These are phyloP conservation scores for Hiodon alosoides DNA, from an alignment of 2,113 vertebrate species.

Conservation along the genomic window DNA sequence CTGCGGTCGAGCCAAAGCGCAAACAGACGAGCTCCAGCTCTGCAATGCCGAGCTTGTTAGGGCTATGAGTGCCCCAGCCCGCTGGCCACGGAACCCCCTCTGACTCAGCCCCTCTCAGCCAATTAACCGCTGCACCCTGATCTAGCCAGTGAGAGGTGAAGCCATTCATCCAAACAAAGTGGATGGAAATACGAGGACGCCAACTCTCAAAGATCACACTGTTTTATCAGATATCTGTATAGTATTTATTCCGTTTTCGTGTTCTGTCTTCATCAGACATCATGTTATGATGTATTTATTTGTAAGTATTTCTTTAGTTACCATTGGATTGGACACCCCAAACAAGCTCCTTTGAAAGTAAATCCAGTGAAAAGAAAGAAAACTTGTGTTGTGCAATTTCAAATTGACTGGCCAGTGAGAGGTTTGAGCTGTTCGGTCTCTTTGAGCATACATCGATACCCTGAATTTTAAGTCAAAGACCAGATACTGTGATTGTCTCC, in stretches of 20 bases:
- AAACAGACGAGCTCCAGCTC: conserved; percentile 63
- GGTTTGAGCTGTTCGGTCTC: too few relatives aligned
- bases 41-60: conserved; percentile 34
- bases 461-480: too few relatives aligned
- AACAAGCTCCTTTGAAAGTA: too few relatives aligned
- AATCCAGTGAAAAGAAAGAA: too few relatives aligned
- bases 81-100: not conserved
- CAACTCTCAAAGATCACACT: not conserved
- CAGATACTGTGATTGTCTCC: not conserved
- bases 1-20: conserved; percentile 56
- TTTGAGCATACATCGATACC: too few relatives aligned
- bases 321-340: too few relatives aligned
- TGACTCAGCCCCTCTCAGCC: not conserved
- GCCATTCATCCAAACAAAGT: not conserved
- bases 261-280: too few relatives aligned
- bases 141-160: not conserved
- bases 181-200: not conserved
- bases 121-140: not conserved
- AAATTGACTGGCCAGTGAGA: too few relatives aligned
- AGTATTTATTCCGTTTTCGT: too few relatives aligned
- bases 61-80: not conserved
- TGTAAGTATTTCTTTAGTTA: too few relatives aligned
- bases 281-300: too few relatives aligned
- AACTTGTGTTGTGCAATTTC: too few relatives aligned
- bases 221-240: not conserved